Evolutionary conservation across 92 coral and sea anemone species (phyloP).

Genomic region (Epizoanthus illoricatus): DNA sequence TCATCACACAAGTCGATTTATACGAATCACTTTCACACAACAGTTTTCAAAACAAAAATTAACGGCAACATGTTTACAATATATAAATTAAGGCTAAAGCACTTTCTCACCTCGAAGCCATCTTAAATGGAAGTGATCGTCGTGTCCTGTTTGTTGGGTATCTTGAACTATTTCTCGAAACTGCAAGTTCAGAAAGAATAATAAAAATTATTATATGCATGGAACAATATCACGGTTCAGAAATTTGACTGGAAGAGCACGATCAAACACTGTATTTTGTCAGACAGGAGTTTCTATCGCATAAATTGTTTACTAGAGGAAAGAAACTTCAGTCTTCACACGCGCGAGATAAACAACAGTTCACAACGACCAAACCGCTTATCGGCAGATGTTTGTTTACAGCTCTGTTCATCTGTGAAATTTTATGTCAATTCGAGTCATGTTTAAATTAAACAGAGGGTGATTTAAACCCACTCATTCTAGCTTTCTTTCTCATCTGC

Average conservation of each 20-base stretch:
- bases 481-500: no score
- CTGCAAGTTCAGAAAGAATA: conserved; percentile 24
- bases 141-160: conserved; percentile 55
- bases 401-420: conserved; percentile 1
- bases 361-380: not conserved
- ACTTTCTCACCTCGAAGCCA: conserved; percentile 79
- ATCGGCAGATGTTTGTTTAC: not conserved
- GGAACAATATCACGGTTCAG: not conserved
- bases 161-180: conserved; percentile 61
- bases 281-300: not conserved
- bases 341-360: not conserved
- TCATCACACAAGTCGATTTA: no score
- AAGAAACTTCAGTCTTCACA: not conserved
- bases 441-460: no score
- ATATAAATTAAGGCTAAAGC: no score
- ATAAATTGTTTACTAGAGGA: no score
- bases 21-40: no score
- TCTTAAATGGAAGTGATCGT: conserved; percentile 68
- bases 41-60: not conserved
- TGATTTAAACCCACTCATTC: no score
- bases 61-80: not conserved
- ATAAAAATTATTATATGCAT: not conserved
- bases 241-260: not conserved
- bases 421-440: not conserved
- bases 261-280: not conserved